Percentiles rank a stretch among this genome's conserved stretches.
phyloP scores from a whole-genome alignment of 2,888 invertebrate genomes.

The Acronicta leporina region DNA sequence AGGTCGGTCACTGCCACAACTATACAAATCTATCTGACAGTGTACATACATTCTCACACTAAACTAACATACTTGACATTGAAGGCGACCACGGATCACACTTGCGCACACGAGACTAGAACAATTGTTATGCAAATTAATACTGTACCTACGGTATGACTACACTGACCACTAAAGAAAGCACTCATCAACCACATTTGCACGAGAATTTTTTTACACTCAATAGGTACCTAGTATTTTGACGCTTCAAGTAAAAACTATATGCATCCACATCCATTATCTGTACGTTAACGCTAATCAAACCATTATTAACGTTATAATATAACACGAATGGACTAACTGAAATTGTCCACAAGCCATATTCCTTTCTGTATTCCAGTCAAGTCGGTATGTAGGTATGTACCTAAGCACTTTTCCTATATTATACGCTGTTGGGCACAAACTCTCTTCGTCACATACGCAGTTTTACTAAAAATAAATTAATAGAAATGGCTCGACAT shows the following conservation, averaged over 20 bases:
- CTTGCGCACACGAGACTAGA: constrained; percentile 37
- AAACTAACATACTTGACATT: constrained; percentile 51
- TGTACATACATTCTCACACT: constrained; percentile 54
- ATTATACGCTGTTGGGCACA: too few species aligned
- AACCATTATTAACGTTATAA: constrained; percentile 14
- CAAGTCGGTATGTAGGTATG: too few species aligned
- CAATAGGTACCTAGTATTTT: constrained; percentile 14
- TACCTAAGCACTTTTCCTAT: constrained; percentile 13
- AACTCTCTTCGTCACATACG: too few species aligned
- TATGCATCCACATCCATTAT: constrained; percentile 20
- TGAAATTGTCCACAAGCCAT: constrained; percentile 14
- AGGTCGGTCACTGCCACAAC: constrained; percentile 90
- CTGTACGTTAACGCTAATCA: constrained; percentile 16
- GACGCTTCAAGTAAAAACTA: constrained; percentile 1
- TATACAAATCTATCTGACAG: constrained; percentile 40
- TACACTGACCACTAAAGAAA: constrained; percentile 15
- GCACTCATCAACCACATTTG: constrained; percentile 30
- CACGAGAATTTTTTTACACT: constrained; percentile 27
- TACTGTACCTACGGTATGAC: constrained; percentile 15
- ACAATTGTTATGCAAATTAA: constrained; percentile 4
- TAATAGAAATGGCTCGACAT: too few species aligned
- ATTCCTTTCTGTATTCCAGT: constrained; percentile 27
- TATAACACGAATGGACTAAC: constrained; percentile 11
- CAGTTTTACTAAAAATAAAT: too few species aligned
- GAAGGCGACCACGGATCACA: constrained; percentile 39